Evolutionary conservation across 2,888 invertebrate genomes (phyloP), one percentile per base, ranked within the genome.

Genomic region (Criorhina ranunculi): DNA sequence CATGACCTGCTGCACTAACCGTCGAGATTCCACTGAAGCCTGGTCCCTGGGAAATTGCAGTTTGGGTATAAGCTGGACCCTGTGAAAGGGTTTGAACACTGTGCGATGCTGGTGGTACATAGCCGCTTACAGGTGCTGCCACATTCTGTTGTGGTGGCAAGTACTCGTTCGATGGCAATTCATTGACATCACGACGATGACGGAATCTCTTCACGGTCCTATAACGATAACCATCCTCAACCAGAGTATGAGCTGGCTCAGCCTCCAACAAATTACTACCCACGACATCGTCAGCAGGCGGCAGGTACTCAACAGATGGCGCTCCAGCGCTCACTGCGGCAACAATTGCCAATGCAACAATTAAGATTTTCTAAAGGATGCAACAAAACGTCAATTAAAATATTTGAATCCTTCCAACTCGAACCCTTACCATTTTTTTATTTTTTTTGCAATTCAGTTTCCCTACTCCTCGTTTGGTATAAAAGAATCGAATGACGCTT

Each of bases 381-480:
- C n/a, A n/a, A n/a, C 19, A 53, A 62, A 46, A 82, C 37, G 9
- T 29, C 9, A 46, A 11, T 67, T 15, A 24, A 55, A n/a, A 33
- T 4, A 11, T n/a, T n/a, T 29, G 4, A 37, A 53, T 53, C 42
- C 15, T 0, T 15, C 7, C 37, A n/a, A 40, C 11, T 53, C 9
- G 12, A 70, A 51, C 59, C 66, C 80, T 85, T 76, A 85, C 85
- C 85, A 85, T 85, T 76, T n/a, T n/a, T n/a, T n/a, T n/a, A n/a
- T n/a, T n/a, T n/a, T n/a, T n/a, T n/a, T 19, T 33, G 60, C 19
- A 66, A 64, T 31, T 70, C 70, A 5, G 53, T 53, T 60, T 62
- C 17, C 66, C 72, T 78, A 69, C 62, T 69, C 83, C 75, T 76
- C 85, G 69, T 66, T 55, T 59, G 83, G 69, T 85, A 69, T 51